Conservation (phyloP, 2,113 vertebrate genomes). For the Myotis davidii region DNA sequence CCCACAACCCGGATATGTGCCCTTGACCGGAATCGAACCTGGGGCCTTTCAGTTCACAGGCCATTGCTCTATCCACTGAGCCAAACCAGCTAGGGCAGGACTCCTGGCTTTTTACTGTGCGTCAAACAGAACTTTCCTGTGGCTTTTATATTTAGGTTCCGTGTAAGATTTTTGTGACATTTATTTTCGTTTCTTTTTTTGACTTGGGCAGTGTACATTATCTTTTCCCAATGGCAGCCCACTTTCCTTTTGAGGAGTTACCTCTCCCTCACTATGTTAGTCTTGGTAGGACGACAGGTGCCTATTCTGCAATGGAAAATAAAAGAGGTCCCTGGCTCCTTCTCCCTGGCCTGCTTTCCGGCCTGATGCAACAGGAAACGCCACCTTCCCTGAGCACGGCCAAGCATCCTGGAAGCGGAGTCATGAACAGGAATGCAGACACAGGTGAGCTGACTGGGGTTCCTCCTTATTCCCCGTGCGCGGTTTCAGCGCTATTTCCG, state of each 20-base stretch:
- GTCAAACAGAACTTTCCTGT: background rate
- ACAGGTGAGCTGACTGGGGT: fast-evolving
- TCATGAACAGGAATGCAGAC: background rate
- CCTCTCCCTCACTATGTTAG: background rate
- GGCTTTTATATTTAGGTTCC: background rate
- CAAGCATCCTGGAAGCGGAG: too few relatives aligned
- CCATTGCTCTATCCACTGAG: too few relatives aligned
- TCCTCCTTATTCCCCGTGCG: fast-evolving
- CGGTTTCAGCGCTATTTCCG: fast-evolving
- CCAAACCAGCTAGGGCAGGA: too few relatives aligned
- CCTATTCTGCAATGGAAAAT: background rate
- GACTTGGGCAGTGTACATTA: background rate
- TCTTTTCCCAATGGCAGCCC: background rate
- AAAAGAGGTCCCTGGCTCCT: background rate
- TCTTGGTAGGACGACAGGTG: background rate
- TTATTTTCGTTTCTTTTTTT: background rate
- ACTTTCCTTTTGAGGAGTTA: background rate
- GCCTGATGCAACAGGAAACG: background rate
- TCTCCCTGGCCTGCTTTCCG: background rate
- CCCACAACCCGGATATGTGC: too few relatives aligned
- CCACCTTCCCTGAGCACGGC: background rate
- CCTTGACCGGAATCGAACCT: too few relatives aligned
- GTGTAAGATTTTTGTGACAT: background rate
- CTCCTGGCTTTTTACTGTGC: too few relatives aligned
- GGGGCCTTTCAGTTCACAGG: too few relatives aligned